Evolutionary conservation across 2,888 invertebrate species (phyloP), one percentile per base, ranked within the genome.

Genomic region (Papilio demoleus): DNA sequence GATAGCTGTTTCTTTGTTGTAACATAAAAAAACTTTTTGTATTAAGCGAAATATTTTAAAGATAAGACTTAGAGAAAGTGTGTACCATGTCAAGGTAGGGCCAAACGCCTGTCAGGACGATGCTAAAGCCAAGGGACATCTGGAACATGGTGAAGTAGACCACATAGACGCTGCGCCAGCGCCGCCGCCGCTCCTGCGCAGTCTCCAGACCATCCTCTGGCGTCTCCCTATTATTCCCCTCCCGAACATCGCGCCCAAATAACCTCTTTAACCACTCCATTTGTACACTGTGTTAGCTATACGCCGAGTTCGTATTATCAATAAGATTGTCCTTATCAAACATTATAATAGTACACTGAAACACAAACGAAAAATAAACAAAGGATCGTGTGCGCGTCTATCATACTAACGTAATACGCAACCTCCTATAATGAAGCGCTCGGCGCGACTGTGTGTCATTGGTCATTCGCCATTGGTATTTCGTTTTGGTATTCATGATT

Each of bases 81-180:
- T 72, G 84, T 90, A 97, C 97, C 94, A 96, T 96, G 81, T 96
- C 95, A 69, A 97, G 94, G 84, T 96, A 97, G 1, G 97, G 97
- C 97, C 97, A 97, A 59, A 97, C 96, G 67, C 97, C 97, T 0
- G 97, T 97, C 56, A 97, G 93, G 75, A 97, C 95, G 75, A 97
- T 96, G 84, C 97, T 97, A 88, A 97, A 97, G 31, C 97, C 97
- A 62, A 97, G 91, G 0, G 97, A 96, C 95, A 97, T 97, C 74
- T 97, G 94, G 89, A 97, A 97, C 95, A 97, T 97, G 67, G 97
- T 97, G 86, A 97, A 97, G 88, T 97, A 97, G 80, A 97, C 96
- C 53, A 96, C 93, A 79, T 96, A 95, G 72, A 97, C 93, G 73
- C 97, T 97, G 74, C 94, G 94, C 96, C 96, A 96, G 88, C 97